Conservation (phyloP, 2,888 invertebrate species). For the Megastigmus dorsalis region DNA sequence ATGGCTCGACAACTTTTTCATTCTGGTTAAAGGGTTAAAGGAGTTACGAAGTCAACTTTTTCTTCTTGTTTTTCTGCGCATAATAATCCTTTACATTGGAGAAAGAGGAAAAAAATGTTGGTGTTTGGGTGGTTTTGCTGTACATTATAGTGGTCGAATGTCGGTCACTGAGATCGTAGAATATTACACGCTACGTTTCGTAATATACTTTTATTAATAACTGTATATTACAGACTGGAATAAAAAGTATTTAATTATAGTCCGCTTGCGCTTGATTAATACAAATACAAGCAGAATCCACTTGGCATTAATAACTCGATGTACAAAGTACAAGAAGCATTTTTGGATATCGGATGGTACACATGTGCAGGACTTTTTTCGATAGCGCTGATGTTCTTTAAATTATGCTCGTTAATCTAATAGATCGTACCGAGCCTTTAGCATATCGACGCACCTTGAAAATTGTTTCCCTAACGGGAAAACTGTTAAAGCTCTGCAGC, state of each 20-base stretch:
- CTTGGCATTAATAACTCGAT: too few species aligned
- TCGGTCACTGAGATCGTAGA: slow-evolving; percentile 38
- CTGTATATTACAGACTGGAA: slow-evolving; percentile 36
- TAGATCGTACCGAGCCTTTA: slow-evolving; percentile 10
- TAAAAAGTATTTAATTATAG: slow-evolving; percentile 29
- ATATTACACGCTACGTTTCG: slow-evolving; percentile 34
- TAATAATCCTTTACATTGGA: not conserved
- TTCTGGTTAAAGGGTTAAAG: slow-evolving; percentile 24
- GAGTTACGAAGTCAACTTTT: slow-evolving; percentile 35
- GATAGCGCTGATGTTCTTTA: not conserved
- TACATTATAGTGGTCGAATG: too few species aligned
- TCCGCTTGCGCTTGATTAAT: too few species aligned
- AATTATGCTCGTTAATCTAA: not conserved
- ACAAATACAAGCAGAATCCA: too few species aligned
- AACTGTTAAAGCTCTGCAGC: not conserved
- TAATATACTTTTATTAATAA: slow-evolving; percentile 53
- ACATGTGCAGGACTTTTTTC: too few species aligned
- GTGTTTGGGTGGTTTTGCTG: not conserved
- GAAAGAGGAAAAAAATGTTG: not conserved
- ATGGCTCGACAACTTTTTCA: slow-evolving; percentile 25
- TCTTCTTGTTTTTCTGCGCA: not conserved
- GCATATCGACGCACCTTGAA: not conserved
- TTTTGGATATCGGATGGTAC: too few species aligned
- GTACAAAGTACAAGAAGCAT: not conserved
- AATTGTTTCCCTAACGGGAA: not conserved